Percentiles rank a stretch among this genome's conserved stretches.
phyloP scores from a whole-genome alignment of 2,113 vertebrate genomes.

The Rattus rattus region DNA sequence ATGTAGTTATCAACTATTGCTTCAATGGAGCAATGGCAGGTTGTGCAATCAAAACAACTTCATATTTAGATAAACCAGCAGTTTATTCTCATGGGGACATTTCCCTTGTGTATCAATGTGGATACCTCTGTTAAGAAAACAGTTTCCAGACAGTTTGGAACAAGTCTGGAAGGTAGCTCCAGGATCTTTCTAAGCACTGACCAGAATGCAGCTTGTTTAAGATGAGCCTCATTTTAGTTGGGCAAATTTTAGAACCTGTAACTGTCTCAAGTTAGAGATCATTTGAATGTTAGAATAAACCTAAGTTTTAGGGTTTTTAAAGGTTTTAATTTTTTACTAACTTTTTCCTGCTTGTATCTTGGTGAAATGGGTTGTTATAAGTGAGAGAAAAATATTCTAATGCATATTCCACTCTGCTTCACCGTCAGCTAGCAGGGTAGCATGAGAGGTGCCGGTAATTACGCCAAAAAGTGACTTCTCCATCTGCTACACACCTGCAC shows the following conservation, averaged over 20 bases:
- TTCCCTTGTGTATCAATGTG: neutral
- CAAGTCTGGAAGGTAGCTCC: neutral
- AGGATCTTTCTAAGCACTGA: slow-evolving; percentile 5
- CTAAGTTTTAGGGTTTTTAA: neutral
- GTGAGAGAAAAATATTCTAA: neutral
- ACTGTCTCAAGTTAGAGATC: neutral
- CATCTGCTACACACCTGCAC: neutral
- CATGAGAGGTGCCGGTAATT: neutral
- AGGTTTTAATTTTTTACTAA: neutral
- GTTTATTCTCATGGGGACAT: neutral
- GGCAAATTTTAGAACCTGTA: neutral
- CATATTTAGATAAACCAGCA: neutral
- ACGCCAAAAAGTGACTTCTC: neutral
- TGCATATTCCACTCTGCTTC: neutral
- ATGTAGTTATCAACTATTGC: neutral
- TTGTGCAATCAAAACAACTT: neutral
- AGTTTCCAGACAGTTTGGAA: neutral
- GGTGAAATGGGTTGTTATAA: neutral
- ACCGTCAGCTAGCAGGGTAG: neutral
- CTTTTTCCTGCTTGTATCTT: neutral
- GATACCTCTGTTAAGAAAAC: neutral
- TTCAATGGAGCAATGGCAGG: neutral
- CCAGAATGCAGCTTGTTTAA: neutral
- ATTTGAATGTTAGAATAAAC: neutral
- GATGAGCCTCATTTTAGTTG: neutral